Evolutionary conservation across 2,797 vertebrate species (phyloP), one percentile per base, ranked within the genome.

Genomic region (Octomys mimax): DNA sequence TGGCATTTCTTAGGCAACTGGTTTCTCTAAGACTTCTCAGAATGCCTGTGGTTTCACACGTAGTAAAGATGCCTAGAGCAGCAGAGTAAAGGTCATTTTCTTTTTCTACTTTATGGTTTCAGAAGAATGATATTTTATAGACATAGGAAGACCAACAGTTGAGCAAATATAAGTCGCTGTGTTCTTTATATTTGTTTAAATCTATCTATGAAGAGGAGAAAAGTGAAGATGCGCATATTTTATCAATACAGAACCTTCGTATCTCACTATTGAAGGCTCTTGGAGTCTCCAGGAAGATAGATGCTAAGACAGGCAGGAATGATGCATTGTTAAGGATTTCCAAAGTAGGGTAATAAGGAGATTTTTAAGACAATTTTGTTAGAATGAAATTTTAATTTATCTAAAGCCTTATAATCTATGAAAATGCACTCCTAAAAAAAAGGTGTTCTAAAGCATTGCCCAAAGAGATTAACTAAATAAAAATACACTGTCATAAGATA

Each of bases 251-350:
- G 33, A 49, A 49, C 22, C 61, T 79, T 3, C 5, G 2, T n/a
- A 21, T 4, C 33, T 80, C 42, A 16, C 24, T 12, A 5, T 3
- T 2, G 57, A 57, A 52, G 70, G 14, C 19, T 8, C 18, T 0
- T 21, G 66, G 49, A 31, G 2, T 4, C 11, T 9, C 39, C 33
- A 62, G 42, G 28, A 52, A 0, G 2, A 12, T 11, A 16, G 70
- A 0, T 18, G 19, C 5, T 16, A 5, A 94, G 59, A 1, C 6
- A 6, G 31, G 18, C 0, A 1, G n/a, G n/a, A 54, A n/a, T 26
- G 22, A 5, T 7, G 61, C 6, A 0, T 1, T 4, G 4, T 1
- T 1, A 59, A 33, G 24, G 26, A 21, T 5, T 1, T 19, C 6
- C 2, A 18, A 39, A 26, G 22, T 12, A 14, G 8, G 28, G 22